Evolutionary conservation across 1,140 invertebrate genomes (phyloP).

Genomic region (Solenopsis fugax): DNA sequence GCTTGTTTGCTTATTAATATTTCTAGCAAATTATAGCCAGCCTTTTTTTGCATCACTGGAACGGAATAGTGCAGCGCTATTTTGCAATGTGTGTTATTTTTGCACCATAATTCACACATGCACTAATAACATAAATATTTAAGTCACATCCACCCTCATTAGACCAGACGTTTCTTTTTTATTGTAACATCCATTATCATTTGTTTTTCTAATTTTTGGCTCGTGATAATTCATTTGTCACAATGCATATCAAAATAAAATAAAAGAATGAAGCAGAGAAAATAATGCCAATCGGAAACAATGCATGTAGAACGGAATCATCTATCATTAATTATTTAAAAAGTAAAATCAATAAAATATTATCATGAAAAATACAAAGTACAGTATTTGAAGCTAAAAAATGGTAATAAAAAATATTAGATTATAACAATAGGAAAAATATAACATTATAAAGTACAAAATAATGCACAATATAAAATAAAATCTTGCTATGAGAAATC

Average conservation of each 20-base stretch:
- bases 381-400: background rate
- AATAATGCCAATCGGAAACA: background rate
- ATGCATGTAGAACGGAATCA: background rate
- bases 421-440: background rate
- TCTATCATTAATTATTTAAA: background rate
- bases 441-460: background rate
- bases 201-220: conserved; percentile 3
- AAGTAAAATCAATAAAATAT: background rate
- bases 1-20: conserved; percentile 55
- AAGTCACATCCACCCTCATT: conserved; percentile 10
- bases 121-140: conserved; percentile 44
- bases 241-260: background rate
- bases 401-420: background rate
- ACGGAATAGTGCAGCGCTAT: background rate
- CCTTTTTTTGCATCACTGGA: background rate
- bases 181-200: background rate
- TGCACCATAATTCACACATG: background rate
- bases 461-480: background rate
- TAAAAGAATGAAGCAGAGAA: background rate
- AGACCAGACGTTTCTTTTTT: conserved; percentile 17
- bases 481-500: background rate
- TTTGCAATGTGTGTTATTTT: conserved; percentile 30
- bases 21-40: conserved; percentile 23
- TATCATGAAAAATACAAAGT: background rate
- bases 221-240: conserved; percentile 7